Conservation (phyloP, 2,113 vertebrate species). For the Saguinus midas region DNA sequence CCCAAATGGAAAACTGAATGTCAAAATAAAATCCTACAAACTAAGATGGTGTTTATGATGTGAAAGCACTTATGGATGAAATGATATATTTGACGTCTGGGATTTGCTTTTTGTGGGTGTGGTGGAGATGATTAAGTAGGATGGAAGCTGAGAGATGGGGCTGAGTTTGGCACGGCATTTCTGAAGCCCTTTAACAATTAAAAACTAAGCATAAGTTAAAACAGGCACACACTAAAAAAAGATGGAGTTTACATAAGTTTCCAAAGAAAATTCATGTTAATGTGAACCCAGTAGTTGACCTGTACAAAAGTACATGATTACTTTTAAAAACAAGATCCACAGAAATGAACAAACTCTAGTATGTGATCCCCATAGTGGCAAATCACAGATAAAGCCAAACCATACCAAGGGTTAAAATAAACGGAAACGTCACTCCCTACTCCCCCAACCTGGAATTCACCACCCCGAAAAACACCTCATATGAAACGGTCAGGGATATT, state of each 20-base stretch:
- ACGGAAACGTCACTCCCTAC: not conserved
- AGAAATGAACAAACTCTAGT: not conserved
- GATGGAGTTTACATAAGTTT: not conserved
- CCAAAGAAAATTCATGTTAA: not conserved
- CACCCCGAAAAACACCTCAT: not conserved
- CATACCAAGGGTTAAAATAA: not conserved
- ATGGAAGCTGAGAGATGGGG: not conserved
- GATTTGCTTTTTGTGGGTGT: not conserved
- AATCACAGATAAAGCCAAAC: constrained; percentile 19
- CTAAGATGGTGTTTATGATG: not conserved
- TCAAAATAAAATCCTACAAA: not conserved
- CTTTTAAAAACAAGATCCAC: not conserved
- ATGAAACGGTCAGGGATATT: not conserved
- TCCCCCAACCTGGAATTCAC: not conserved
- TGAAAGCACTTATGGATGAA: not conserved
- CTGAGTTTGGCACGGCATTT: not conserved
- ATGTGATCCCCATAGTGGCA: not conserved
- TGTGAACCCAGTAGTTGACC: not conserved
- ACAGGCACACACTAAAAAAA: not conserved
- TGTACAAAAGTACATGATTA: not conserved
- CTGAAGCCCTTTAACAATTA: not conserved
- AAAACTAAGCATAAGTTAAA: not conserved
- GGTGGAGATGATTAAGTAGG: not conserved
- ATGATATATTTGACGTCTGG: not conserved
- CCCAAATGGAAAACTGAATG: not conserved